Percentiles rank a stretch among this genome's conserved stretches.
phyloP scores from a whole-genome alignment of 1,140 invertebrate genomes.

The Pseudomyrmex flavicornis region DNA sequence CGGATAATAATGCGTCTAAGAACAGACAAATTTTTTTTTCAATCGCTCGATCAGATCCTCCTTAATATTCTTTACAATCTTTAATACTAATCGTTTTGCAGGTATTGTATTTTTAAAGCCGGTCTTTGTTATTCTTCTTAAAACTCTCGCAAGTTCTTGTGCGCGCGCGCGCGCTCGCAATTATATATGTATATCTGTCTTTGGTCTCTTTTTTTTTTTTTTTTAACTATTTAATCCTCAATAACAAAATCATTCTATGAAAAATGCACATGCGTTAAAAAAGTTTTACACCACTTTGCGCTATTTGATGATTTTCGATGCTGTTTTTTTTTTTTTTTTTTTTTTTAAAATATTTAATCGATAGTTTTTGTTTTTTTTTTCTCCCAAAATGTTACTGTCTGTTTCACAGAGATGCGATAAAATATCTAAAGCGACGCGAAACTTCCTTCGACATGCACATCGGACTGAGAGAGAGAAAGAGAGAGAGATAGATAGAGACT shows the following conservation, averaged over 20 bases:
- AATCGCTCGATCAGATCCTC: background rate
- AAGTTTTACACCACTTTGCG: background rate
- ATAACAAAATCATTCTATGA: slow-evolving; percentile 21
- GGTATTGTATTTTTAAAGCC: slow-evolving; percentile 12
- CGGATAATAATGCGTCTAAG: slow-evolving; percentile 15
- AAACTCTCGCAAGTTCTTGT: too few species aligned
- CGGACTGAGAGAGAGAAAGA: background rate
- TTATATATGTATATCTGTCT: slow-evolving; percentile 29
- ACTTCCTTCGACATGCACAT: background rate
- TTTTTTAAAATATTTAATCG: background rate
- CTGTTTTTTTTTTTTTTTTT: background rate
- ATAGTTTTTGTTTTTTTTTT: background rate
- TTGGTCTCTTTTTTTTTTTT: slow-evolving; percentile 40
- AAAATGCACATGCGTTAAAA: slow-evolving; percentile 14
- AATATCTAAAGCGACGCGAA: background rate
- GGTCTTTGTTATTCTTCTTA: too few species aligned
- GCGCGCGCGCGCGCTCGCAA: too few species aligned
- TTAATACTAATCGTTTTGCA: background rate
- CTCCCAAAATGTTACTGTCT: slow-evolving; percentile 5
- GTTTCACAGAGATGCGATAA: slow-evolving; percentile 27
- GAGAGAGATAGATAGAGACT: background rate
- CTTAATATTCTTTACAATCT: too few species aligned
- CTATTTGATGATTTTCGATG: background rate
- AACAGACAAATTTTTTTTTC: slow-evolving; percentile 15
- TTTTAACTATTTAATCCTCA: slow-evolving; percentile 23